phyloP scores from a whole-genome alignment of 2,113 vertebrate genomes.

The Hepsetus odoe region DNA sequence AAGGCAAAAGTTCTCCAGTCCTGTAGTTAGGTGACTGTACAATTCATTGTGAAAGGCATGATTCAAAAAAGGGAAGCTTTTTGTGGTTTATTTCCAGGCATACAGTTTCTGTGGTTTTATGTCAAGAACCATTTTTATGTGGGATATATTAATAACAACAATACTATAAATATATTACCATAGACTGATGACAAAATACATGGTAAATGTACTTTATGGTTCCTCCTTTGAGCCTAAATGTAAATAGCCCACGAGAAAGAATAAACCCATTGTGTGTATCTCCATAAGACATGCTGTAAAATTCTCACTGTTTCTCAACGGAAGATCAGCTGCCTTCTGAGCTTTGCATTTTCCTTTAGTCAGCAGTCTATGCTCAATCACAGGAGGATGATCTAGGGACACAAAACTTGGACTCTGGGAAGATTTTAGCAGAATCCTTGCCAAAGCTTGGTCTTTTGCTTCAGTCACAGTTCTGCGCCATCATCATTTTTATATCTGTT shows the following conservation, averaged over 20 bases:
- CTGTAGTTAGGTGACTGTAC: slow-evolving; percentile 31
- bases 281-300: slow-evolving; percentile 58
- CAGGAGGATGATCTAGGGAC: slow-evolving; percentile 10
- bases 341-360: slow-evolving; percentile 42
- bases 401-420: slow-evolving; percentile 25
- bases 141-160: slow-evolving; percentile 22
- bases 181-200: slow-evolving; percentile 60
- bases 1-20: slow-evolving; percentile 12
- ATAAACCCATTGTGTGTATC: slow-evolving; percentile 63
- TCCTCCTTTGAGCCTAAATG: slow-evolving; percentile 62
- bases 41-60: slow-evolving; percentile 49
- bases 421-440: slow-evolving; percentile 33
- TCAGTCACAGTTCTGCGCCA: slow-evolving; percentile 31
- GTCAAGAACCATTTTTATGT: slow-evolving; percentile 44
- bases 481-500: slow-evolving; percentile 59
- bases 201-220: slow-evolving; percentile 56
- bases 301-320: slow-evolving; percentile 42
- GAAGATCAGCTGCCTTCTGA: slow-evolving; percentile 28
- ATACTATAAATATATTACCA: slow-evolving; percentile 38
- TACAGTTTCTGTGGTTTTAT: slow-evolving; percentile 26
- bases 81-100: slow-evolving; percentile 33
- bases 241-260: slow-evolving; percentile 64
- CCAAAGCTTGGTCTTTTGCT: slow-evolving; percentile 42
- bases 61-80: slow-evolving; percentile 40
- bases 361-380: slow-evolving; percentile 27